Base-by-base conservation (phyloP, 1,140 invertebrate genomes). In the Acromyrmex heyeri region DNA sequence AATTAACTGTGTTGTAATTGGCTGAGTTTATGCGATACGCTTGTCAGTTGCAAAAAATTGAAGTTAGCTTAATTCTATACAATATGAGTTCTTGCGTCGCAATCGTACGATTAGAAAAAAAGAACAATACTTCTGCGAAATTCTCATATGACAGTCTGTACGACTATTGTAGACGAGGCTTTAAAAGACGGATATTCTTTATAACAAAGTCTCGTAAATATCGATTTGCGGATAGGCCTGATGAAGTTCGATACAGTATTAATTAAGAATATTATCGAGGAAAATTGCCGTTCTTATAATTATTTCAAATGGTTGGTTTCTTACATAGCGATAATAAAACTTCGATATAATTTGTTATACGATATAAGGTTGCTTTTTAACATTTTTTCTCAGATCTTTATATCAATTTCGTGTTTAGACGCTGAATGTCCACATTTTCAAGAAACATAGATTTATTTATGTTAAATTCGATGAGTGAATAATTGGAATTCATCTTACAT, bases 221-320 rank as follows among this genome's bases (percentile, higher is more conserved):
- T 10, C 1, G 21, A 38, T 14, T 76, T 59, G n/a, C 30, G 18
- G 24, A 61, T 34, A 30, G 48, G 14, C 12, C 48, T 34, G 8
- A 61, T 70, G 18, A 70, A 81, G 53, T 86, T 86, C 76, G 61
- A 65, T 78, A 86, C 64, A 67, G 48, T 78, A 67, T 86, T 86
- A 65, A 86, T 30, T 78, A 38, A n/a, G 38, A 38, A 14, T 85
- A 76, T 85, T 50, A 62, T 27, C 30, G 38, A 61, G 6, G 14
- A 78, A 67, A 14, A 44, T 77, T 21, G 18, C n/a, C 34, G 38
- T 62, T 59, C 4, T 44, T 44, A 14, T 57, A 57, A 57, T 65
- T 57, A 79, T 61, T 59, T 18, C 50, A 67, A 34, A 77, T 85
- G 30, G 10, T 64, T 77, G 67, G 27, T 59, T 79, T 85, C 67